A percentile compares a stretch with the other conserved stretches of the same genome.
Evolutionary conservation across 2,888 invertebrate species (phyloP).

Genomic region (Cryptus armator): DNA sequence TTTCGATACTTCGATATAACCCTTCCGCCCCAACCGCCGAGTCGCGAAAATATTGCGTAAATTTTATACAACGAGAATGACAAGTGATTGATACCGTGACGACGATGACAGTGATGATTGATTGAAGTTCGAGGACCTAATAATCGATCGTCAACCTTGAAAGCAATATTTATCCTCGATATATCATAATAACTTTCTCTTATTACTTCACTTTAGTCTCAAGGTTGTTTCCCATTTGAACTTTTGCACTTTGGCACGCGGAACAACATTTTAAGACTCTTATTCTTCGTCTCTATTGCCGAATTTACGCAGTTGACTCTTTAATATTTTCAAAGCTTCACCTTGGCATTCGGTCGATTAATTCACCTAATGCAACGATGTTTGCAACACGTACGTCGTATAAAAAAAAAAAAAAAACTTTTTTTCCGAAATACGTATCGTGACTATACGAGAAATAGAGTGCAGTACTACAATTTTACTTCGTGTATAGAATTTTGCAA

Average conservation of each 20-base stretch:
- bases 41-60: background rate
- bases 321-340: background rate
- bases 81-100: background rate
- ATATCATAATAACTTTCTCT: background rate
- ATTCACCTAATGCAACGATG: background rate
- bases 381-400: background rate
- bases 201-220: background rate
- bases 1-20: background rate
- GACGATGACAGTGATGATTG: background rate
- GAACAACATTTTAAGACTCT: too few species aligned
- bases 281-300: too few species aligned
- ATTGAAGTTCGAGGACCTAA: background rate
- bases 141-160: background rate
- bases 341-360: background rate
- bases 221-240: background rate
- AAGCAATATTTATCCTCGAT: background rate
- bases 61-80: background rate
- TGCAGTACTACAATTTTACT: background rate
- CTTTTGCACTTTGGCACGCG: background rate
- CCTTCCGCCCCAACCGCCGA: background rate
- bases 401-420: background rate
- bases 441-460: slow-evolving; percentile 15
- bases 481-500: slow-evolving; percentile 36
- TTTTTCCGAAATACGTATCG: background rate
- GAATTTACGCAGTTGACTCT: too few species aligned